Evolutionary conservation across 2,888 invertebrate species (phyloP).

Genomic region (Meteorus cinctellus): DNA sequence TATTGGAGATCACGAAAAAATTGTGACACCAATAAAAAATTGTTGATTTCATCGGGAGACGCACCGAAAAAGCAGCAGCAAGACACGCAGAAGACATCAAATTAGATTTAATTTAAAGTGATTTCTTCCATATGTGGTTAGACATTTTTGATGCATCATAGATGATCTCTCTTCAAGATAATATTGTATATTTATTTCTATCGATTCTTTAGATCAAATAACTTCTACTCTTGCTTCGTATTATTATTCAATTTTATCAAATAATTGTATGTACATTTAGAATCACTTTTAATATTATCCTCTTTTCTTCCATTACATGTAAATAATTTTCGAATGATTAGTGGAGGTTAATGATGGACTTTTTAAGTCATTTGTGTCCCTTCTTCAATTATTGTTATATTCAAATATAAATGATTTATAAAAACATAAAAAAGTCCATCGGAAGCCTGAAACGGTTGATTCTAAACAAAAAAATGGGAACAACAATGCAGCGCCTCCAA

Average conservation of each 20-base stretch:
- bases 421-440: conserved; percentile 54
- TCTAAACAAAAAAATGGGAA: conserved; percentile 52
- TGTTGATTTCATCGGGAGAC: conserved; percentile 52
- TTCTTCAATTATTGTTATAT: conserved; percentile 13
- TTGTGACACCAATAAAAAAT: conserved; percentile 61
- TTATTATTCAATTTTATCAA: not conserved
- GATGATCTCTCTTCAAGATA: not conserved
- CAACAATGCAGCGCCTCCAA: conserved; percentile 73
- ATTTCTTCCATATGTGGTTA: conserved; percentile 22
- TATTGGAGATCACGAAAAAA: conserved; percentile 67
- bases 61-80: conserved; percentile 58
- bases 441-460: conserved; percentile 70
- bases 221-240: not conserved
- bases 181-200: conserved; percentile 9
- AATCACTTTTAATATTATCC: not conserved
- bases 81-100: conserved; percentile 49
- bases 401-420: conserved; percentile 4
- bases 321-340: conserved; percentile 61
- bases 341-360: conserved; percentile 63
- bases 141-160: not conserved
- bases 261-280: not conserved
- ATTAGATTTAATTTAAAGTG: conserved; percentile 34
- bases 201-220: not conserved
- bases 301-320: conserved; percentile 53
- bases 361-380: conserved; percentile 24